phyloP scores from a whole-genome alignment of 2,797 vertebrate genomes.

The Lepus townsendii region DNA sequence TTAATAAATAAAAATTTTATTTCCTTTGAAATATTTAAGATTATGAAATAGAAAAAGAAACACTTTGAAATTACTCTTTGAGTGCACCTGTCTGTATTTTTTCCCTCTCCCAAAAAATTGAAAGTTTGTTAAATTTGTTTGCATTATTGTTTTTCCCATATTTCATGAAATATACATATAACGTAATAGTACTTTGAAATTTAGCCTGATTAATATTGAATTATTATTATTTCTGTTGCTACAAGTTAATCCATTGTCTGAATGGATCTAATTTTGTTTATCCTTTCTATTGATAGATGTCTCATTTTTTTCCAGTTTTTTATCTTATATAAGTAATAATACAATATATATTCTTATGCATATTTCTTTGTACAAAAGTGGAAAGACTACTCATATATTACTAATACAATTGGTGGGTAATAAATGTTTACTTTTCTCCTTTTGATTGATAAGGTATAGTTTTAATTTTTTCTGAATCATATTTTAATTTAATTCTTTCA shows the following conservation, averaged over 20 bases:
- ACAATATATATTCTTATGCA: background rate
- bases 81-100: accelerated
- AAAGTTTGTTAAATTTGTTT: background rate
- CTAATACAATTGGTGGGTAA: background rate
- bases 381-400: background rate
- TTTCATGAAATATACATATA: background rate
- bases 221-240: background rate
- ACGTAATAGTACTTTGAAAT: background rate
- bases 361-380: background rate
- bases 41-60: background rate
- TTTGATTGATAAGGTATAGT: background rate
- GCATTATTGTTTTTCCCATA: background rate
- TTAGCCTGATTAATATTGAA: background rate
- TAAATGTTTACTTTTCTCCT: background rate
- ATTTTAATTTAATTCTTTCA: background rate
- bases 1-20: background rate
- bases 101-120: background rate
- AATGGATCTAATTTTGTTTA: background rate
- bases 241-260: background rate
- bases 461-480: background rate
- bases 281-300: background rate
- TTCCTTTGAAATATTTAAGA: background rate
- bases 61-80: background rate
- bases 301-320: background rate
- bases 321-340: background rate